Evolutionary conservation across 2,113 vertebrate species (phyloP), one percentile per base, ranked within the genome.

Genomic region (Prunella himalayana): DNA sequence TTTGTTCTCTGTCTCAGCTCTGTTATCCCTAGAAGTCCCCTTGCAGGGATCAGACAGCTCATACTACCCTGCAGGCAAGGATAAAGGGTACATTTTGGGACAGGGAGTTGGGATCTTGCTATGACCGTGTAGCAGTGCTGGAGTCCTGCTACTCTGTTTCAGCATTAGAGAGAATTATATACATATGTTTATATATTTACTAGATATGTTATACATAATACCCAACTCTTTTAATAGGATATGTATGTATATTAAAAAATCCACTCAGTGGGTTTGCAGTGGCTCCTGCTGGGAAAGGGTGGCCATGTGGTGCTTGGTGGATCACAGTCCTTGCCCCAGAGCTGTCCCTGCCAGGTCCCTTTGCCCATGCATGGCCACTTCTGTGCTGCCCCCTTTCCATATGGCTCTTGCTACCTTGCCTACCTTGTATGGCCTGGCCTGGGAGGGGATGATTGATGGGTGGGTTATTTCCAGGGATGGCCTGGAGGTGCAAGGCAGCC

Each of bases 401-500:
- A 23, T 0, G 1, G 47, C 66, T 86, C 81, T 41, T 42, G 47
- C 86, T 57, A 68, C 69, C 84, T 95, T 81, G 60, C 66, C 82
- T 96, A 90, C 96, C 97, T 96, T 97, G 90, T 97, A 96, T 96
- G 97, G 97, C 95, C 97, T 97, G 95, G 59, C 97, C 96, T 39
- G 98, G 97, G 98, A 98, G 96, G 94, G 96, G 87, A 82, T 96
- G 95, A 81, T 92, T 97, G 98, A 97, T 82, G 95, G 97, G 81
- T 63, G 77, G 82, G 90, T 96, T 98, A 98, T 98, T 98, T 98
- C 97, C 95, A 98, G 97, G 94, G 77, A 96, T 92, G 93, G 97
- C 92, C 97, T 13, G 22, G 97, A 98, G 98, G 97, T 98, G 96
- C 97, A 97, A 97, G 96, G 95, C 96, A 93, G 94, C 98, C 97